Evolutionary conservation across 2,797 vertebrate genomes (phyloP).

Genomic region (Falco columbarius): DNA sequence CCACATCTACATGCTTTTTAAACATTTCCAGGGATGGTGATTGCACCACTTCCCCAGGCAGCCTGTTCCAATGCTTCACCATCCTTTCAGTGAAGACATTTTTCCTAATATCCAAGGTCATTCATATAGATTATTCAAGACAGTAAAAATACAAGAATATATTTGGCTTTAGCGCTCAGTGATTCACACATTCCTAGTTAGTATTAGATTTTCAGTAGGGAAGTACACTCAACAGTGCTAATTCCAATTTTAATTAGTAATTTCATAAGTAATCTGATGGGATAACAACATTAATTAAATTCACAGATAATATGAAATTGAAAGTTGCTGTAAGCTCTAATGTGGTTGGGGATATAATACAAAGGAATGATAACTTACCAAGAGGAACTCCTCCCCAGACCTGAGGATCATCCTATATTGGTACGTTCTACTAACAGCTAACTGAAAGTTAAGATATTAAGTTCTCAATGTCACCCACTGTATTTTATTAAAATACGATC

Average conservation of each 20-base stretch:
- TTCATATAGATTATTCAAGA: background rate
- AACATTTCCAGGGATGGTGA: no score
- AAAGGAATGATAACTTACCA: background rate
- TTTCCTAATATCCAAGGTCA: no score
- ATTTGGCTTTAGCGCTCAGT: background rate
- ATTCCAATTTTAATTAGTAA: constrained; percentile 10
- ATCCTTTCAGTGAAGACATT: no score
- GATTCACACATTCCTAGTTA: background rate
- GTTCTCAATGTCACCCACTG: background rate
- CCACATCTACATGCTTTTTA: no score
- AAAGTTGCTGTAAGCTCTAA: background rate
- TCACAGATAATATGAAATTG: background rate
- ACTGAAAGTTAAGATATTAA: background rate
- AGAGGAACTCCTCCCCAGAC: background rate
- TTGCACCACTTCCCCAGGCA: no score
- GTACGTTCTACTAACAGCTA: background rate
- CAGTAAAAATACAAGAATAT: background rate
- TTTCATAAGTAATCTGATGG: background rate
- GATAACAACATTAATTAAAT: constrained; percentile 18
- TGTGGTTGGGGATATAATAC: background rate
- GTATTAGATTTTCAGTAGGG: background rate
- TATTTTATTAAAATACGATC: background rate
- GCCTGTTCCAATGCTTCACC: no score
- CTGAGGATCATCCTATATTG: background rate
- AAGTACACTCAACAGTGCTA: background rate